These are phyloP conservation scores for Styela clava DNA, from an alignment of 23 tunicate genomes.

Conservation along the genomic window DNA sequence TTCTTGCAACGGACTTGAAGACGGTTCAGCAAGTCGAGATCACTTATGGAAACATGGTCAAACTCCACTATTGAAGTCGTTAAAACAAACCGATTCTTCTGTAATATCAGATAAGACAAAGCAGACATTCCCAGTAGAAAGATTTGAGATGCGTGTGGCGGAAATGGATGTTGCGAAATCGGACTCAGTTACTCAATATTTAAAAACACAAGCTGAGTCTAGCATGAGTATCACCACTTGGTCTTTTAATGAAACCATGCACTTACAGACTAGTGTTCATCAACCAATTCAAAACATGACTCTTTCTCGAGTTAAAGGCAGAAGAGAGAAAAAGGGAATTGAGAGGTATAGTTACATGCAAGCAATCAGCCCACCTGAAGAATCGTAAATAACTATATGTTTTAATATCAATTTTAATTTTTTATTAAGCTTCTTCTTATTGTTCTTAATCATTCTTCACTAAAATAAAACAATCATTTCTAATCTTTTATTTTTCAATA, in stretches of 20 bases:
- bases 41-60: no score
- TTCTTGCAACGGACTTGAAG: no score
- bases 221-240: background rate
- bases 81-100: no score
- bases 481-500: no score
- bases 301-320: conserved; percentile 42
- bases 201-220: background rate
- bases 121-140: conserved; percentile 19
- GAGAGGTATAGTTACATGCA: conserved; percentile 74
- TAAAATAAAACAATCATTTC: background rate
- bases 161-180: conserved; percentile 5
- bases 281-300: background rate
- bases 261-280: background rate
- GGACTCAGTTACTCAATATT: background rate
- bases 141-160: conserved; percentile 22
- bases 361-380: conserved; percentile 42
- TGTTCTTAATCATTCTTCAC: background rate
- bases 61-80: no score
- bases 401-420: background rate
- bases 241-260: background rate
- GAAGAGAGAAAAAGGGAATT: conserved; percentile 59
- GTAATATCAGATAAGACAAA: no score
- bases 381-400: background rate
- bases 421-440: background rate
- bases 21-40: no score